Conservation (phyloP, 1,140 invertebrate species). For the Sarcophaga peregrina region DNA sequence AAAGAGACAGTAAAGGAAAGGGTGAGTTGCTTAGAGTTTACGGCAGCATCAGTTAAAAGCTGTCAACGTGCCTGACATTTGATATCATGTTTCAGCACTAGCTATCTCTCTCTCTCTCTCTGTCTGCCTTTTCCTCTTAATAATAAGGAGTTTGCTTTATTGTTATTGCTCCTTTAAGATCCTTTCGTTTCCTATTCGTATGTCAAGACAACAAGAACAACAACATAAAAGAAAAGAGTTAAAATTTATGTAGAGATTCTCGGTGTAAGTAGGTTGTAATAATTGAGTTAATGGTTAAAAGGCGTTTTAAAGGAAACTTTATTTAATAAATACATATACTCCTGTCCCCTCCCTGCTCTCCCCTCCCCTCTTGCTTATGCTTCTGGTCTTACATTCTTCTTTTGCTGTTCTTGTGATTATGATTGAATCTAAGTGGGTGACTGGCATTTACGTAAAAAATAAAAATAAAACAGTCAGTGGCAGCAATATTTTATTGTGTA, state of each 20-base stretch:
- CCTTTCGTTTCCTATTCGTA: neutral
- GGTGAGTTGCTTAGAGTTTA: slow-evolving; percentile 15
- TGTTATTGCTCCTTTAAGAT: slow-evolving; percentile 27
- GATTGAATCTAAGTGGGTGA: neutral
- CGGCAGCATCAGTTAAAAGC: slow-evolving; percentile 30
- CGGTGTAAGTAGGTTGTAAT: slow-evolving; percentile 34
- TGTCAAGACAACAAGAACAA: neutral
- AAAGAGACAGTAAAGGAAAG: neutral
- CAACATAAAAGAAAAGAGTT: neutral
- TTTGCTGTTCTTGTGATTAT: neutral
- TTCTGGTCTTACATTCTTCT: too few species aligned
- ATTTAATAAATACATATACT: slow-evolving; percentile 35
- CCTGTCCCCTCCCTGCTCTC: neutral
- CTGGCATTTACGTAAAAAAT: neutral
- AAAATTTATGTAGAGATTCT: neutral
- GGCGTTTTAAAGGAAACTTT: slow-evolving; percentile 38
- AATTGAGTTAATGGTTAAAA: slow-evolving; percentile 41
- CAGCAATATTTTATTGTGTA: neutral
- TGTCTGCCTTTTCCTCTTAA: too few species aligned
- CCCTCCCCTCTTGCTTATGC: too few species aligned
- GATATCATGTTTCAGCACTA: neutral
- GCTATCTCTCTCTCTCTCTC: too few species aligned
- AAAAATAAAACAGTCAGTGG: neutral
- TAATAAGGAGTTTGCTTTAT: slow-evolving; percentile 12
- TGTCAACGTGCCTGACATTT: slow-evolving; percentile 37